phyloP scores from a whole-genome alignment of 2,113 vertebrate species.

The Festucalex cinctus region DNA sequence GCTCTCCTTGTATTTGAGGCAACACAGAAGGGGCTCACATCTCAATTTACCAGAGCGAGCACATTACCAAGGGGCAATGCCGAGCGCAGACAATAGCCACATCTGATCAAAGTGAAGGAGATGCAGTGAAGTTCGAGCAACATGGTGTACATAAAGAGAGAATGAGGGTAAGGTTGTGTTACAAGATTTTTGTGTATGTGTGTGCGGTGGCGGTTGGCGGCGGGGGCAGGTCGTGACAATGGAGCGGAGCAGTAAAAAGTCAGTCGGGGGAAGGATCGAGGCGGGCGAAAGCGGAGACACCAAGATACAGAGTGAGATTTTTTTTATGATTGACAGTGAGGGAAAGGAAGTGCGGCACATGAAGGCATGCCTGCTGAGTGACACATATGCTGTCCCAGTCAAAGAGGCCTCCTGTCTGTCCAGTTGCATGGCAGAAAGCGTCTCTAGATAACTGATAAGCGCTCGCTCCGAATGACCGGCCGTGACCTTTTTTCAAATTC shows the following conservation, averaged over 20 bases:
- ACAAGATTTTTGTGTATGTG: slow-evolving; percentile 13
- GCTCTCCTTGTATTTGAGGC: slow-evolving; percentile 76
- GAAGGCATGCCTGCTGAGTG: slow-evolving; percentile 59
- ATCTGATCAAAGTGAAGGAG: slow-evolving; percentile 80
- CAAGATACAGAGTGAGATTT: neutral
- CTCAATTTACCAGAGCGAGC: slow-evolving; percentile 73
- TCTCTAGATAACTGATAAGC: slow-evolving; percentile 66
- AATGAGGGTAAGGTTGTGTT: slow-evolving; percentile 42
- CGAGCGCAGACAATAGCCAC: slow-evolving; percentile 72
- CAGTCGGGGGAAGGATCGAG: neutral
- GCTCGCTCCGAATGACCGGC: slow-evolving; percentile 43
- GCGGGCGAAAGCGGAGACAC: neutral
- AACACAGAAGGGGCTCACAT: slow-evolving; percentile 75
- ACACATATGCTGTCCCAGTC: slow-evolving; percentile 56
- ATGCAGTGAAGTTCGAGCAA: slow-evolving; percentile 62
- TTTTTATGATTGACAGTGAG: slow-evolving; percentile 25
- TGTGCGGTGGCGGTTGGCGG: slow-evolving; percentile 2
- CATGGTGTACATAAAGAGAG: slow-evolving; percentile 43
- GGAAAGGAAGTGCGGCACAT: slow-evolving; percentile 24
- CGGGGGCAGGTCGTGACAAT: neutral
- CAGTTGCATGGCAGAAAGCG: slow-evolving; percentile 55
- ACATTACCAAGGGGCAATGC: slow-evolving; percentile 65
- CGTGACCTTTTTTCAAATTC: slow-evolving; percentile 53
- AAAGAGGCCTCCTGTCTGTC: slow-evolving; percentile 58
- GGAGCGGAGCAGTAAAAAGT: neutral